phyloP scores from a whole-genome alignment of 2,888 invertebrate species.

The Ennomos fuscantarius region DNA sequence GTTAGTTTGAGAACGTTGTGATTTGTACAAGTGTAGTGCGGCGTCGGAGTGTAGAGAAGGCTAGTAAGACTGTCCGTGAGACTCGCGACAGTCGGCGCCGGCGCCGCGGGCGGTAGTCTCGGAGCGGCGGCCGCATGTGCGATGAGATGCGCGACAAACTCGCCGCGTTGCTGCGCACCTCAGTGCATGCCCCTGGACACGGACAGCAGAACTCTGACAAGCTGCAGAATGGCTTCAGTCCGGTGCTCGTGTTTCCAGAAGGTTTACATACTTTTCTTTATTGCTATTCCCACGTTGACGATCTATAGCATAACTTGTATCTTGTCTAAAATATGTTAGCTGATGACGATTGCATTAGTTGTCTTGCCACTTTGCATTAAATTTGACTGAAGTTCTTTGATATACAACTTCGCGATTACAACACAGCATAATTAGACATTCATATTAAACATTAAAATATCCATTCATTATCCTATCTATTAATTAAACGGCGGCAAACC shows the following conservation, averaged over 20 bases:
- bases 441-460: no score
- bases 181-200: constrained; percentile 63
- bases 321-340: no score
- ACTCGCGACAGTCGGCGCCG: constrained; percentile 22
- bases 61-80: neutral
- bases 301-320: no score
- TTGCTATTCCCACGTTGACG: neutral
- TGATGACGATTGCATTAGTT: no score
- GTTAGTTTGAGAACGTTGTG: constrained; percentile 1
- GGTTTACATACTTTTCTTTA: constrained; percentile 48
- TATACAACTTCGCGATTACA: no score
- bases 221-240: constrained; percentile 67
- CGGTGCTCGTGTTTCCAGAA: constrained; percentile 71
- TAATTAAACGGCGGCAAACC: no score
- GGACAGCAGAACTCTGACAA: constrained; percentile 62
- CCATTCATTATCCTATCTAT: no score
- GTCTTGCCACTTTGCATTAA: no score
- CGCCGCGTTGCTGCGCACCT: constrained; percentile 68
- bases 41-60: neutral
- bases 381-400: no score
- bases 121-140: constrained; percentile 63
- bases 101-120: constrained; percentile 31
- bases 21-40: constrained; percentile 6
- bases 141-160: constrained; percentile 82
- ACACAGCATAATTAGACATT: no score